Evolutionary conservation across 2,113 vertebrate species (phyloP), one percentile per base, ranked within the genome.

Genomic region (Dendrocopos noguchii): DNA sequence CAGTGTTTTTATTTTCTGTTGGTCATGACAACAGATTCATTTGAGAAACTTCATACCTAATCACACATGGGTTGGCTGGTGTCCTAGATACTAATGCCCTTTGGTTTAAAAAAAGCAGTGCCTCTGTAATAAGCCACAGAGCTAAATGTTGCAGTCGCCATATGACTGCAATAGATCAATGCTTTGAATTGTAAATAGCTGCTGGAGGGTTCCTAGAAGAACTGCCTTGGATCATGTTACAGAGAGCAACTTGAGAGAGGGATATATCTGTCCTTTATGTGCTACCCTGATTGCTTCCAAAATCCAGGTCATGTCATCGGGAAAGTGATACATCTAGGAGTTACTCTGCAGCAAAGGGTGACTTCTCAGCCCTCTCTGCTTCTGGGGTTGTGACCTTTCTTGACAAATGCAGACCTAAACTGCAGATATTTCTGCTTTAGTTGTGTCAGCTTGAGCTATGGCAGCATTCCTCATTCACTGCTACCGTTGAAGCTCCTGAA

Each of bases 151-250:
- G 87, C 87, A 88, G 74, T 81, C 39, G 60, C 89, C 94, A 96
- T 94, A 94, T 96, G 90, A 91, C 95, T 94, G 91, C 85, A 95
- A 92, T 96, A 96, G 94, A 95, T 96, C 91, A 96, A 71, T 91
- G 88, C 91, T 97, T 93, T 96, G 93, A 94, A 95, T 95, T 97
- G 93, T 80, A 97, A 95, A 96, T 97, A 94, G 80, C 88, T 95
- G 63, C 85, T 81, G 47, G 46, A 95, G 80, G 74, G 82, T 94
- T 96, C 94, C 96, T 97, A 96, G 95, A 96, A 96, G 87, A 95
- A 89, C 74, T 74, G 27, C 57, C 19, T 59, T 88, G 74, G 70
- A 46, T 96, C 76, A 20, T 74, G 17, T 96, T 97, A 92, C 96
- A 83, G 66, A 90, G 84, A 83, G 87, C 70, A 95, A 95, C 64